Evolutionary conservation across 2,888 invertebrate genomes (phyloP), one percentile per base, ranked within the genome.

Genomic region (Macroteleia sp.): DNA sequence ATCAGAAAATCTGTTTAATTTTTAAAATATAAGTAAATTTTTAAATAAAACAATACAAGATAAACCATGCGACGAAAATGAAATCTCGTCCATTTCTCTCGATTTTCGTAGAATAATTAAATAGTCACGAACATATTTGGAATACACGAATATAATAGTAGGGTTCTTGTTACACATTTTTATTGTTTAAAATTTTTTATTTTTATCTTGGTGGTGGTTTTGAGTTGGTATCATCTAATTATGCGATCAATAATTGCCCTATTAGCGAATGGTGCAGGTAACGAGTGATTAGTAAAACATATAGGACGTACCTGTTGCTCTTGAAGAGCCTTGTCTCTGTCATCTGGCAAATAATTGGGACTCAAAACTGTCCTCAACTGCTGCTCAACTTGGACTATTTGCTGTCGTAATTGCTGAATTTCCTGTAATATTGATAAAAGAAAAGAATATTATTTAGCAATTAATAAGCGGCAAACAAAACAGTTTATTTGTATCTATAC

Each of bases 351-450:
- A 92, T 96, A 96, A 85, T 96, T 95, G 75, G 97, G 97, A 88
- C 96, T 96, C 91, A 96, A 94, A 50, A 96, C 95, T 74, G 95
- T 94, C 77, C 97, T 94, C 89, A 98, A 93, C 90, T 96, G 96
- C 91, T 97, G 97, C 92, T 98, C 97, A 81, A 96, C 96, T 90
- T 96, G 95, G 80, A 97, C 94, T 87, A 97, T 95, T 91, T 96
- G 95, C 87, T 96, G 96, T 70, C 97, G 95, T 82, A 97, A 93
- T 56, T 95, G 94, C 87, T 96, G 96, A 89, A 97, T 95, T 92
- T 98, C 97, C 93, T 94, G 89, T 10, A 90, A 89, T 62, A 81
- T 25, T 56, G 4, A 19, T 10, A 19, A 17, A 44, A 44, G 3
- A 8, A 59, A 42, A 44, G 2, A 12, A 12, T 5, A 22, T 12